Base-by-base conservation (phyloP, 2,888 invertebrate genomes). In the Blastobasis lacticolella region DNA sequence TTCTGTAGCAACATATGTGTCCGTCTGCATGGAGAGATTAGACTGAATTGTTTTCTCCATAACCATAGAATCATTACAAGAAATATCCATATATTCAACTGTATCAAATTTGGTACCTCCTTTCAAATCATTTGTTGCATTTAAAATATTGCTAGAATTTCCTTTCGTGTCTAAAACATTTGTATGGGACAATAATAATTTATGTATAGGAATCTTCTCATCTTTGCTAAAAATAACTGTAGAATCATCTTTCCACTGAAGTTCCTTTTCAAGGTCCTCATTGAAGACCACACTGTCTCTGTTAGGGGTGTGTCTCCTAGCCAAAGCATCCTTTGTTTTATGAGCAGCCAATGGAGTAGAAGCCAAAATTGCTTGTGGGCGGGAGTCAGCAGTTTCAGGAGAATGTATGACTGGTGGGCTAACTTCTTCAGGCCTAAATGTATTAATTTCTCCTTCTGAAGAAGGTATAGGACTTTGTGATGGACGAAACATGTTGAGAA, bases 221-320 rank as follows among this genome's bases (percentile, higher is more conserved):
- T 81, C 64, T 23, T 23, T 23, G 48, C 77, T 81, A 49, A 85
- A 83, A 45, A 81, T 57, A 51, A 86, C 77, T 38, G 78, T 79
- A 23, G 82, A 76, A 52, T 88, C 87, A 69, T 87, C 81, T 60
- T 81, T 82, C 88, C 88, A 88, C 48, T 75, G 71, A 37, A 88
- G 58, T 55, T 88, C 86, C 54, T 70, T 84, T 57, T 86, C 84
- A 37, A 88, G 65, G 58, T 84, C 87, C 50, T 87, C 81, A 57
- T 80, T 84, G 50, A 88, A 88, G 6, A 73, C 69, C 46, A 87
- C 60, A 57, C 81, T 81, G 9, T 86, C 86, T 63, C 79, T 86
- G n/a, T 69, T 66, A 0, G 83, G 81, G 50, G 83, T 87, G 53
- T 58, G 76, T 60, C 73, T 70, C 57, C 75, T 81, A 1, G 77